Evolutionary conservation across 1,140 invertebrate species (phyloP).

Genomic region (Zaprionus camerounensis): DNA sequence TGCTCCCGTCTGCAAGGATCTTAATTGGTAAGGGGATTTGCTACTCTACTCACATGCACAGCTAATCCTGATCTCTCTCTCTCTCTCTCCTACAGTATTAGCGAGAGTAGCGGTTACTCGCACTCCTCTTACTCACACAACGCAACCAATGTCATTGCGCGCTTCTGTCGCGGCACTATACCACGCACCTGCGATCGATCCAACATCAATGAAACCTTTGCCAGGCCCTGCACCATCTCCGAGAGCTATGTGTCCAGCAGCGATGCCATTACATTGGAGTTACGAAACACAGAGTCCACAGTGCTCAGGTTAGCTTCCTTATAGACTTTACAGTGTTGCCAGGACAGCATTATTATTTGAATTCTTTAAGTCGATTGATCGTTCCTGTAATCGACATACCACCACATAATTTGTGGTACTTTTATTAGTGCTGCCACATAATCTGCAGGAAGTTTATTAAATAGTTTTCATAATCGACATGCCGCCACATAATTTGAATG

Average conservation of each 20-base stretch:
- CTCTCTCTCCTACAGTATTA: conserved; percentile 28
- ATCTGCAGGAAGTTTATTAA: too few relatives aligned
- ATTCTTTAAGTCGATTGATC: too few relatives aligned
- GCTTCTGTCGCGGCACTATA: conserved; percentile 91
- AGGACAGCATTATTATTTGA: too few relatives aligned
- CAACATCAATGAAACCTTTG: conserved; percentile 82
- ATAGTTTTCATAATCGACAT: too few relatives aligned
- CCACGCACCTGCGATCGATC: conserved; percentile 91
- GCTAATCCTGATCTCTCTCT: neutral
- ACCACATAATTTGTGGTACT: too few relatives aligned
- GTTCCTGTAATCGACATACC: too few relatives aligned
- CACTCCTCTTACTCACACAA: conserved; percentile 71
- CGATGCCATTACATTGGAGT: conserved; percentile 91
- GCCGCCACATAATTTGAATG: too few relatives aligned
- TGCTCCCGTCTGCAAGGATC: conserved; percentile 90
- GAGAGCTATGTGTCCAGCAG: conserved; percentile 93
- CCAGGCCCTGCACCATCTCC: conserved; percentile 90
- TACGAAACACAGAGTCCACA: conserved; percentile 92
- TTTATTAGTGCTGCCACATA: too few relatives aligned
- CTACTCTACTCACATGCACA: neutral
- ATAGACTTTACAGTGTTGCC: too few relatives aligned
- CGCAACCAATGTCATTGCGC: conserved; percentile 90
- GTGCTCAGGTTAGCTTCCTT: conserved; percentile 86
- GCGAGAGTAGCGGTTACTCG: conserved; percentile 52
- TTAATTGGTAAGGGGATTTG: conserved; percentile 88